phyloP scores from a whole-genome alignment of 2,888 invertebrate genomes.

The Rhagonycha fulva region DNA sequence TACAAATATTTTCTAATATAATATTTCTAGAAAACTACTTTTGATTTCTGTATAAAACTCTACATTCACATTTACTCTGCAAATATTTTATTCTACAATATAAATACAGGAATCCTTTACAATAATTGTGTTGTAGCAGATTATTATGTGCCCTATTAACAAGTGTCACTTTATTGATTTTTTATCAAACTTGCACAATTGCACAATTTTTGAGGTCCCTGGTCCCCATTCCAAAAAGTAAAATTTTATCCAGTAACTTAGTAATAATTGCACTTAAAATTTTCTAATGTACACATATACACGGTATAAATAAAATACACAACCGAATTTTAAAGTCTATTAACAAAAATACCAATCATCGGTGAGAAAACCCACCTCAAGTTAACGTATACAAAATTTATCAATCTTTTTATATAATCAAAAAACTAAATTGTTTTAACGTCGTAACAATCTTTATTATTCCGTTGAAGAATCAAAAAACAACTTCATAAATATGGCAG shows the following conservation, averaged over 20 bases:
- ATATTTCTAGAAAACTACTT: conserved; percentile 57
- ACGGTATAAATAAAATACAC: not conserved
- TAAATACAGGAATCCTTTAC: conserved; percentile 24
- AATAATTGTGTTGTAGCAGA: conserved; percentile 20
- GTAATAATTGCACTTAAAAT: conserved; percentile 13
- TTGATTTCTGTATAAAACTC: conserved; percentile 57
- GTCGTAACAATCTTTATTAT: not conserved
- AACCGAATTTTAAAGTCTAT: not conserved
- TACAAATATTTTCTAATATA: conserved; percentile 54
- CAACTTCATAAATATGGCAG: not conserved
- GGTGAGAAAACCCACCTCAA: not conserved
- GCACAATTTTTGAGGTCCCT: conserved; percentile 38
- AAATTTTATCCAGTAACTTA: conserved; percentile 15
- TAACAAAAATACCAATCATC: not conserved
- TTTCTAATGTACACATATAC: not conserved
- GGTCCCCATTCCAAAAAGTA: conserved; percentile 33
- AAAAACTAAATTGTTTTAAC: not conserved
- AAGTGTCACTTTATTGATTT: conserved; percentile 36
- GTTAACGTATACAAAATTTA: not conserved
- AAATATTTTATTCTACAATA: conserved; percentile 18
- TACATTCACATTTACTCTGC: conserved; percentile 42
- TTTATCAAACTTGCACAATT: conserved; percentile 37
- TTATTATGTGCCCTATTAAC: conserved; percentile 40
- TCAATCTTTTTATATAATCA: not conserved
- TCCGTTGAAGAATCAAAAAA: not conserved